phyloP scores from a whole-genome alignment of 2,113 vertebrate species.

The Brienomyrus brachyistius region DNA sequence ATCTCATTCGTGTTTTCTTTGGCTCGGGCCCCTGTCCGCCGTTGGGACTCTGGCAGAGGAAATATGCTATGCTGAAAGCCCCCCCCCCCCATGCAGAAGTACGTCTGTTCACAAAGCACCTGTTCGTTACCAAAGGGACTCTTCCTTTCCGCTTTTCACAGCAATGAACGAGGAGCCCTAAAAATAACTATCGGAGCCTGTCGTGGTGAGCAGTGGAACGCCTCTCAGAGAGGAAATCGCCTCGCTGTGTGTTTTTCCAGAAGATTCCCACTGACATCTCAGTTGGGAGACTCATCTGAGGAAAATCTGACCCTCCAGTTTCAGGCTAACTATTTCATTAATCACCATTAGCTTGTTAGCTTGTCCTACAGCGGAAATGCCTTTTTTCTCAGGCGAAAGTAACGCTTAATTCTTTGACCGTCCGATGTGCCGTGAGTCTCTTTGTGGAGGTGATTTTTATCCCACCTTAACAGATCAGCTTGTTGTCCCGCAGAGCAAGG shows the following conservation, averaged over 20 bases:
- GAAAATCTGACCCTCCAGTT: neutral
- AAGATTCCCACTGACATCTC: constrained; percentile 27
- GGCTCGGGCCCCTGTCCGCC: neutral
- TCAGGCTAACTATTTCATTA: constrained; percentile 33
- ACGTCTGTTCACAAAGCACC: constrained; percentile 40
- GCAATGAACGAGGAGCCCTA: constrained; percentile 45
- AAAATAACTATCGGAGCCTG: constrained; percentile 52
- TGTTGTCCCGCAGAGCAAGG: neutral
- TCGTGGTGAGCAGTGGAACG: constrained; percentile 44
- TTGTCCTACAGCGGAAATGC: neutral
- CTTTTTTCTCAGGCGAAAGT: neutral
- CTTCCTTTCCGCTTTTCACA: constrained; percentile 36
- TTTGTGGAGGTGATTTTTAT: neutral
- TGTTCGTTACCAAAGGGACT: constrained; percentile 44
- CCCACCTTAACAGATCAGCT: neutral
- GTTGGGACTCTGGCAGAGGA: neutral
- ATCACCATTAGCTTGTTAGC: neutral
- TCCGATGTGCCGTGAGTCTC: neutral
- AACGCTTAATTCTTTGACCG: neutral
- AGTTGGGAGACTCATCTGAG: constrained; percentile 23
- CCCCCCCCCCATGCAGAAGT: constrained; percentile 9
- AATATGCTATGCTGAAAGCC: neutral
- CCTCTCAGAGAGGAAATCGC: constrained; percentile 45
- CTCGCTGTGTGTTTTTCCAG: constrained; percentile 42
- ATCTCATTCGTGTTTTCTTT: constrained; percentile 12